Evolutionary conservation across 2,888 invertebrate genomes (phyloP).

Genomic region (Platycheirus albimanus): DNA sequence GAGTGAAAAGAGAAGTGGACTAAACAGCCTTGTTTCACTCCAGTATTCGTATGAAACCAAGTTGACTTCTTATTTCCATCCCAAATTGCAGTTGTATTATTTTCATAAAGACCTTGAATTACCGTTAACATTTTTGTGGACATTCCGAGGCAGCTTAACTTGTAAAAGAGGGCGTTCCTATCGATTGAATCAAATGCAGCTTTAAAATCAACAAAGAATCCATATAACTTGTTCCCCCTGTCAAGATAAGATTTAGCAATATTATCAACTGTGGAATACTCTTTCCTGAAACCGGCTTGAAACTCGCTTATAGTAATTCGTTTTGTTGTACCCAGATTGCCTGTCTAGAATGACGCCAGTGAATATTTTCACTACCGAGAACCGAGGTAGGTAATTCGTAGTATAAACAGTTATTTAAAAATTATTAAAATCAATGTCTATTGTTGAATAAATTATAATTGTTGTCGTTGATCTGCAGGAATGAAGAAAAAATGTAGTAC

Average conservation of each 20-base stretch:
- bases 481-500: too few species aligned
- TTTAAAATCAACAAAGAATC: neutral
- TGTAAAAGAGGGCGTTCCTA: neutral
- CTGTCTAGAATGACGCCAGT: neutral
- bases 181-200: neutral
- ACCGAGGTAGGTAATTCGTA: too few species aligned
- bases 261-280: too few species aligned
- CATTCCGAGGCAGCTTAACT: neutral
- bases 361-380: too few species aligned
- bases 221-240: neutral
- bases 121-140: neutral
- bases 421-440: too few species aligned
- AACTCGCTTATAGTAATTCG: neutral
- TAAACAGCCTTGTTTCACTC: too few species aligned
- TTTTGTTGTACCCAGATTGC: neutral
- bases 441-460: too few species aligned
- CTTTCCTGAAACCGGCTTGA: neutral
- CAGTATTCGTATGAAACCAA: too few species aligned
- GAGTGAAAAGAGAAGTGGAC: neutral
- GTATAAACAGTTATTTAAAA: too few species aligned
- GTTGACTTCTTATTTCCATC: too few species aligned
- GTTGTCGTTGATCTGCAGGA: too few species aligned
- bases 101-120: neutral
- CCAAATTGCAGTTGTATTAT: neutral
- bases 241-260: too few species aligned